Evolutionary conservation across 2,888 invertebrate species (phyloP), one percentile per base, ranked within the genome.

Genomic region (Brenthis hecate): DNA sequence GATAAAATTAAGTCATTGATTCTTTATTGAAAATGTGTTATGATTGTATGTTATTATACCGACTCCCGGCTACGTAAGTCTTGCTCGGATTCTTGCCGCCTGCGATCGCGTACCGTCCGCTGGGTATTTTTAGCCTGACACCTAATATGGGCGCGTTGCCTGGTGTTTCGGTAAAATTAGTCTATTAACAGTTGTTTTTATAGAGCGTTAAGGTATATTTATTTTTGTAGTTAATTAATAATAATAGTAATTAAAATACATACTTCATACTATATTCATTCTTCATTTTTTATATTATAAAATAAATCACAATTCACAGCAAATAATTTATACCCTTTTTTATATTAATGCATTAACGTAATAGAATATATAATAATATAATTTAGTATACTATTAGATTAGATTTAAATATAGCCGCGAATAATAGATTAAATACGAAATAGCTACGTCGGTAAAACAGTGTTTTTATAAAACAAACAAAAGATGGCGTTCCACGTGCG

Each of bases 71-170:
- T 62, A 67, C 51, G 65, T 58, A 50, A 54, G 16, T 28, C 66
- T 61, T 56, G 65, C 60, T 61, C 47, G 63, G 61, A 63, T 63
- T 63, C 66, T 69, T 60, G 58, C 55, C 65, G 53, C 28, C 56
- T 65, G 56, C 60, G 58, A 48, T 53, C 51, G 67, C 69, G 64
- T 51, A 72, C 68, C 77, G 74, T 70, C 71, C 72, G 75, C 56
- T 81, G 74, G 75, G 77, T 93, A 93, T 92, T 92, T 90, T 87
- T 85, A 81, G 85, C 81, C 75, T 85, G 89, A 76, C 86, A 83
- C 93, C 93, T 87, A 92, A 93, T 92, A 92, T 91, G 93, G 92
- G 85, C 86, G 80, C 89, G 88, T 69, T 85, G 92, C 88, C 88
- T 85, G 84, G 86, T 82, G 83, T 85, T 84, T 81, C 80, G 82